Conservation (phyloP, 2,888 invertebrate genomes). For the Coelogynopora nodosa region DNA sequence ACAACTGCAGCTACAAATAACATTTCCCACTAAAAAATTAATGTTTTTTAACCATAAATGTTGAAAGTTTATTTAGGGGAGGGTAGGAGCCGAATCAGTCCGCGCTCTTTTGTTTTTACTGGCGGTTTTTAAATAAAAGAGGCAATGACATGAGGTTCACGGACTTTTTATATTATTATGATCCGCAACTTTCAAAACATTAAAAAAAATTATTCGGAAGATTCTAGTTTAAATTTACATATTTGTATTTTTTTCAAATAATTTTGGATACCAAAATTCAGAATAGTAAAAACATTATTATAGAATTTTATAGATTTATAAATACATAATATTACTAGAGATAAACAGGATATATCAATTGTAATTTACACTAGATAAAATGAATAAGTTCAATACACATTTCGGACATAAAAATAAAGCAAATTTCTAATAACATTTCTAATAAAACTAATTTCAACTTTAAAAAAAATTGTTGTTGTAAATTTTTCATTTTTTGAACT, state of each 20-base stretch:
- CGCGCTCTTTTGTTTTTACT: background rate
- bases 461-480: background rate
- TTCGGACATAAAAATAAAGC: background rate
- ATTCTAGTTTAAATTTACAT: background rate
- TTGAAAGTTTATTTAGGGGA: no score
- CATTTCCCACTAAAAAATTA: background rate
- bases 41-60: no score
- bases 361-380: background rate
- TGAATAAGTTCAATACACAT: background rate
- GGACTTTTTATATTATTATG: background rate
- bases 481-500: background rate
- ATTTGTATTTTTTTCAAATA: background rate
- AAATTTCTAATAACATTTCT: background rate
- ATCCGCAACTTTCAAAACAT: background rate
- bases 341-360: background rate
- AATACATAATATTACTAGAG: background rate
- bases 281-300: background rate
- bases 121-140: background rate
- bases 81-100: background rate
- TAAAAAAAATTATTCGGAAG: background rate
- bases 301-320: background rate
- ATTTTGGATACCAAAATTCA: background rate
- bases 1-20: no score
- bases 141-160: background rate
- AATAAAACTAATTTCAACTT: background rate